Conservation (phyloP, 2,113 vertebrate genomes). For the Periophthalmodon schlosseri region DNA sequence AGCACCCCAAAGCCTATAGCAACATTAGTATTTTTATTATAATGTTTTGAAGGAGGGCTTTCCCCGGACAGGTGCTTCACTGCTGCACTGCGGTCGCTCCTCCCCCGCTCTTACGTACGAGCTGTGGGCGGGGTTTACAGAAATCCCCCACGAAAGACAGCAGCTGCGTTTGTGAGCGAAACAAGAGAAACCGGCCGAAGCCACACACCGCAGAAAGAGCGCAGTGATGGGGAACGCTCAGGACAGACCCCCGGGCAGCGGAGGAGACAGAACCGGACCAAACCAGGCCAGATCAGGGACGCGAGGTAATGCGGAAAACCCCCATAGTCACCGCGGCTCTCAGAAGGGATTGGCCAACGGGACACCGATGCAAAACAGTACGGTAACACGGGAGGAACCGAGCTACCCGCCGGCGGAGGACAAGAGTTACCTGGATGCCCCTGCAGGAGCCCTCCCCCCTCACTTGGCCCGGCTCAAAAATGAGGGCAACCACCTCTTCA, state of each 20-base stretch:
- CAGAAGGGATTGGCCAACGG: slow-evolving; percentile 57
- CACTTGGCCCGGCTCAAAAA: slow-evolving; percentile 80
- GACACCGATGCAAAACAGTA: slow-evolving; percentile 30
- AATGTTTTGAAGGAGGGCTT: slow-evolving; percentile 17
- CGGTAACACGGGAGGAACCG: slow-evolving; percentile 18
- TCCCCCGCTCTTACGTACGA: slow-evolving; percentile 65
- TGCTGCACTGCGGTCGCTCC: slow-evolving; percentile 63
- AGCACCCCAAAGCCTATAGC: not conserved
- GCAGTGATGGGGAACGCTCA: slow-evolving; percentile 87
- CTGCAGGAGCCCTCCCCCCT: slow-evolving; percentile 74
- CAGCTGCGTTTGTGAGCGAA: slow-evolving; percentile 62
- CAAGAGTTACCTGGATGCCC: slow-evolving; percentile 70
- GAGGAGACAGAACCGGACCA: slow-evolving; percentile 40
- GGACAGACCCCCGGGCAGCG: slow-evolving; percentile 76
- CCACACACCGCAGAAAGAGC: slow-evolving; percentile 50
- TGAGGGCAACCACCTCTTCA: slow-evolving; percentile 88
- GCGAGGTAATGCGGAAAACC: slow-evolving; percentile 8
- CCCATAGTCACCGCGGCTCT: slow-evolving; percentile 31
- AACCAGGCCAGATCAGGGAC: slow-evolving; percentile 35
- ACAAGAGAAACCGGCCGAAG: slow-evolving; percentile 41
- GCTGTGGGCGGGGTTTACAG: slow-evolving; percentile 65
- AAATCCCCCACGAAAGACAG: slow-evolving; percentile 51
- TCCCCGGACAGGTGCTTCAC: slow-evolving; percentile 31
- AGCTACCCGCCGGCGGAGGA: slow-evolving; percentile 45
- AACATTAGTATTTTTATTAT: not conserved